These are phyloP conservation scores for Drymonia ruficornis DNA, from an alignment of 2,888 invertebrate species.

Conservation along the genomic window DNA sequence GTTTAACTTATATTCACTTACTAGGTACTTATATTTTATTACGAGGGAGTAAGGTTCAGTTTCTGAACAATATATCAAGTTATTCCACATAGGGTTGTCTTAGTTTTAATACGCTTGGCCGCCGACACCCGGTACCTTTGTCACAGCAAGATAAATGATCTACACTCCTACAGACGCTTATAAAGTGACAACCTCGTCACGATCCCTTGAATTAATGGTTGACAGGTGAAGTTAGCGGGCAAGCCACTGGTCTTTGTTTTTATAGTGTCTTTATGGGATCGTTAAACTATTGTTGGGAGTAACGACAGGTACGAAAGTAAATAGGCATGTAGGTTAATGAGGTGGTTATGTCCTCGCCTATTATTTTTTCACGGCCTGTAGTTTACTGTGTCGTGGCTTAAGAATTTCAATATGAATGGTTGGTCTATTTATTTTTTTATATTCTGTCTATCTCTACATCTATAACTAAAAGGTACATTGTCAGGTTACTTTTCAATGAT, in stretches of 20 bases:
- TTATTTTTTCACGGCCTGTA: conserved; percentile 8
- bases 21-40: conserved; percentile 35
- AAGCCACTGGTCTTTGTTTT: conserved; percentile 33
- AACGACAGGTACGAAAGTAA: conserved; percentile 27
- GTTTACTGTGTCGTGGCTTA: neutral
- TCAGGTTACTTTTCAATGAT: too few relatives aligned
- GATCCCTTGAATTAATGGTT: conserved; percentile 48
- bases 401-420: too few relatives aligned
- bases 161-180: conserved; percentile 57
- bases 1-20: conserved; percentile 39
- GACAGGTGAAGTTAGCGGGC: conserved; percentile 36
- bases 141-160: conserved; percentile 72
- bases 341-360: conserved; percentile 14
- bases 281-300: conserved; percentile 24
- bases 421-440: too few relatives aligned
- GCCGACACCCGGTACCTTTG: conserved; percentile 65
- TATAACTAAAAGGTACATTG: too few relatives aligned
- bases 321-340: conserved; percentile 29
- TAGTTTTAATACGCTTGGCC: conserved; percentile 65
- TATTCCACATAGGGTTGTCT: conserved; percentile 45
- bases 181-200: conserved; percentile 68
- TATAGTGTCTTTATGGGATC: conserved; percentile 30
- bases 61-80: conserved; percentile 32
- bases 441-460: too few relatives aligned
- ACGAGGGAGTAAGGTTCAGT: conserved; percentile 38